phyloP scores from a whole-genome alignment of 1,140 invertebrate genomes.

The Ruditapes philippinarum region DNA sequence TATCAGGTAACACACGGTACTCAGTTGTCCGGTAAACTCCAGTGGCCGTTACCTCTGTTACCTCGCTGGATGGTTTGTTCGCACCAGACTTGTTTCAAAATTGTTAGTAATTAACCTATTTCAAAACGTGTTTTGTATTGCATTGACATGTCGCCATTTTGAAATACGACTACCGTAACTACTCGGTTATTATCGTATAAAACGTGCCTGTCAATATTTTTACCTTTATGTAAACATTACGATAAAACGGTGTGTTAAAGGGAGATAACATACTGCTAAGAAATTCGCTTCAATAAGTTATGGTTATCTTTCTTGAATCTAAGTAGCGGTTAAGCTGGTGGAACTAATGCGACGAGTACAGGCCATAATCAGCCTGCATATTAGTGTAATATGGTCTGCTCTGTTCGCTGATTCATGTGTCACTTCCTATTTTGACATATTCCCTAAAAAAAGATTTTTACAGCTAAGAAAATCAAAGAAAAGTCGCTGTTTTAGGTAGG shows the following conservation, averaged over 20 bases:
- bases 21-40: background rate
- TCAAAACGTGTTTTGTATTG: conserved; percentile 14
- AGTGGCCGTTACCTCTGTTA: background rate
- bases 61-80: background rate
- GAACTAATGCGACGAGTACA: too few relatives aligned
- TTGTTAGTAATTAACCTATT: background rate
- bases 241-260: too few relatives aligned
- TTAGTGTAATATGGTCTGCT: too few relatives aligned
- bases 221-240: background rate
- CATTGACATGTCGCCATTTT: background rate
- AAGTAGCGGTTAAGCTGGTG: too few relatives aligned
- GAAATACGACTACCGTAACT: background rate
- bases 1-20: background rate
- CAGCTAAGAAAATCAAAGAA: too few relatives aligned
- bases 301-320: too few relatives aligned
- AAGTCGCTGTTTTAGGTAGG: too few relatives aligned
- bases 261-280: background rate
- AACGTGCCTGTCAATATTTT: conserved; percentile 20
- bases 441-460: too few relatives aligned
- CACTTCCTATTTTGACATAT: too few relatives aligned
- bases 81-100: background rate
- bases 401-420: too few relatives aligned
- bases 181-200: conserved; percentile 14
- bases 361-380: too few relatives aligned
- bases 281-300: too few relatives aligned